Evolutionary conservation across 64 coral and sea anemone species (phyloP).

Genomic region (Cladopsammia gracilis): DNA sequence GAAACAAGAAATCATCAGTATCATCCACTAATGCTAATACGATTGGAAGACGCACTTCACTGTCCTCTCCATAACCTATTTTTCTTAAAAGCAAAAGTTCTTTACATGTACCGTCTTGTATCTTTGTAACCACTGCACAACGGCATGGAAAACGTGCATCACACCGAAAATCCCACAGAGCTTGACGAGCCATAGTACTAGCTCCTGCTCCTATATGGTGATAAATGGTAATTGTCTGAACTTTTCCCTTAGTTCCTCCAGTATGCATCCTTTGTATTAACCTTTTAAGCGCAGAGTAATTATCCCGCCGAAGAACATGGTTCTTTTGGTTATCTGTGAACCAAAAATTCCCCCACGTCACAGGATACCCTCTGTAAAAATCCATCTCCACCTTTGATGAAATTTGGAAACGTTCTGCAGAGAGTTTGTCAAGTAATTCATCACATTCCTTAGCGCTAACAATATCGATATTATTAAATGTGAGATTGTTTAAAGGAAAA

Average conservation of each 20-base stretch:
- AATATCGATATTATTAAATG: constrained; percentile 41
- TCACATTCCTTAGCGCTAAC: constrained; percentile 64
- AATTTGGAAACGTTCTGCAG: not conserved
- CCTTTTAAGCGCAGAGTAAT: not conserved
- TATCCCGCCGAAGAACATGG: constrained; percentile 51
- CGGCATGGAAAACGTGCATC: not conserved
- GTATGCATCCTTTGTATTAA: constrained; percentile 25
- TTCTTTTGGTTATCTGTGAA: constrained; percentile 45
- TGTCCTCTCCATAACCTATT: constrained; percentile 48
- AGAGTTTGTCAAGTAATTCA: no score
- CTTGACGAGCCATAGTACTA: constrained; percentile 43
- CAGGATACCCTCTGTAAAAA: constrained; percentile 62
- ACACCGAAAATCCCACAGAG: constrained; percentile 63
- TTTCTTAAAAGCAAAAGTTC: constrained; percentile 56
- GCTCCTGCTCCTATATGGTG: constrained; percentile 66
- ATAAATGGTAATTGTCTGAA: constrained; percentile 41
- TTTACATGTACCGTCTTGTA: constrained; percentile 31
- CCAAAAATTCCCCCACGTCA: constrained; percentile 69
- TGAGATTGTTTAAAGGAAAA: constrained; percentile 32
- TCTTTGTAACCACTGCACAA: constrained; percentile 49
- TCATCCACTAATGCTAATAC: constrained; percentile 54
- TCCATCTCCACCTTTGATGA: constrained; percentile 9
- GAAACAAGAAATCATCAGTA: constrained; percentile 60
- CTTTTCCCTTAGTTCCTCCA: not conserved
- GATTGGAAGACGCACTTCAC: not conserved